phyloP scores from a whole-genome alignment of 2,797 vertebrate genomes.

The Pseudomugil tenellus region DNA sequence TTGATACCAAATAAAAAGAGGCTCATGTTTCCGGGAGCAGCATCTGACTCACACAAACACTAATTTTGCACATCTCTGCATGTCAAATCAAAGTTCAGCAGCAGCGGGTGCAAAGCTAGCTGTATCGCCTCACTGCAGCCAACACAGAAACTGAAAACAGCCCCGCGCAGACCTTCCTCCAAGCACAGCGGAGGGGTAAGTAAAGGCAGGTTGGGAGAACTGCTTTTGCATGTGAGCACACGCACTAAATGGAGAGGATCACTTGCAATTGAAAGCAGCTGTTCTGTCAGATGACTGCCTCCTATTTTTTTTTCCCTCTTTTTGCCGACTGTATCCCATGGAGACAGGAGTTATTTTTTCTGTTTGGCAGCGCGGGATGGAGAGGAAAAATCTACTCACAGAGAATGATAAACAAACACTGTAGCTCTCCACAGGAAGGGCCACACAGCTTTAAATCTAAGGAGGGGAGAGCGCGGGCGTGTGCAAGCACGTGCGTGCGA shows the following conservation, averaged over 20 bases:
- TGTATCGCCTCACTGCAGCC: conserved; percentile 28
- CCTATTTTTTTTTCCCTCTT: conserved; percentile 69
- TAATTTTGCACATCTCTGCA: conserved; percentile 24
- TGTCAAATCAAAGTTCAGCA: conserved; percentile 30
- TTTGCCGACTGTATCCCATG: conserved; percentile 74
- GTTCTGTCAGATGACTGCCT: conserved; percentile 78
- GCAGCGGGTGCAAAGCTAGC: conserved; percentile 30
- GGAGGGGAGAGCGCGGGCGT: conserved; percentile 17
- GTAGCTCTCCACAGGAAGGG: conserved; percentile 68
- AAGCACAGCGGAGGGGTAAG: conserved; percentile 66
- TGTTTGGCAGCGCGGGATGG: conserved; percentile 72
- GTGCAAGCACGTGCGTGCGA: conserved; percentile 33
- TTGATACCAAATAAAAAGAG: neutral
- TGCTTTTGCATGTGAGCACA: conserved; percentile 66
- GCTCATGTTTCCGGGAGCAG: conserved; percentile 17
- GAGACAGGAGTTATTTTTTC: conserved; percentile 77
- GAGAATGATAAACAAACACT: conserved; percentile 80
- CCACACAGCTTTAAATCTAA: conserved; percentile 69
- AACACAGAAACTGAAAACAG: conserved; percentile 38
- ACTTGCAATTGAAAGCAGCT: conserved; percentile 85
- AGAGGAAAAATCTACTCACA: conserved; percentile 85
- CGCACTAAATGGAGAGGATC: conserved; percentile 55
- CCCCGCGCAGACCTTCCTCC: conserved; percentile 57
- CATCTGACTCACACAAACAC: conserved; percentile 15
- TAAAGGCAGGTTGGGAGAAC: conserved; percentile 72